Conservation (phyloP, 1,140 invertebrate genomes). For the Leptoteleia sp. region DNA sequence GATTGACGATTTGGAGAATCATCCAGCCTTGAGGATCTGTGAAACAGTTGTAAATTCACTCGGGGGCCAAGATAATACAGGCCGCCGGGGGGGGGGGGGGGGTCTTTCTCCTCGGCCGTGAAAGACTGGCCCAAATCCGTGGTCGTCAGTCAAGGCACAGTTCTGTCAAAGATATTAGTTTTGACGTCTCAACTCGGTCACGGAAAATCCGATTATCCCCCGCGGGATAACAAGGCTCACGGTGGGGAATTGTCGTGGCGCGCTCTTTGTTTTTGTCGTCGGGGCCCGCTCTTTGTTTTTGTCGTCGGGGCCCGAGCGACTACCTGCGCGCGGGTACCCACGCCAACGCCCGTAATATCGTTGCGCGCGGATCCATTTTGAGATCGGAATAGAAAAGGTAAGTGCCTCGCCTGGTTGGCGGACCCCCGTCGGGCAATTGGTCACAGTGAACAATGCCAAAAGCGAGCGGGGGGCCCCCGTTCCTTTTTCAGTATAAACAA, state of each 20-base stretch:
- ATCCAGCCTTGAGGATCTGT: conserved; percentile 30
- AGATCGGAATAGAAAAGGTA: conserved; percentile 56
- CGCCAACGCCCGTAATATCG: conserved; percentile 6
- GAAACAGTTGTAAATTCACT: conserved; percentile 48
- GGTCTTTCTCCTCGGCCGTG: conserved; percentile 22
- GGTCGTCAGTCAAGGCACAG: conserved; percentile 43
- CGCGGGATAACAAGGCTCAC: conserved; percentile 68
- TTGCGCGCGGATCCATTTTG: conserved; percentile 39
- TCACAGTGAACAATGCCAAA: conserved; percentile 71
- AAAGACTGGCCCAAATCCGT: conserved; percentile 31
- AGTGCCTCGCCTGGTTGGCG: conserved; percentile 45
- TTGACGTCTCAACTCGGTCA: conserved; percentile 78
- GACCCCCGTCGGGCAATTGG: conserved; percentile 71
- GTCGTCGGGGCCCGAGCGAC: conserved; percentile 20
- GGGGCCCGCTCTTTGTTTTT: conserved; percentile 31
- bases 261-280: conserved; percentile 40
- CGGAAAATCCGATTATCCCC: conserved; percentile 77
- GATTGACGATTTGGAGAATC: conserved; percentile 5
- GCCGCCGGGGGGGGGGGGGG: too few relatives aligned
- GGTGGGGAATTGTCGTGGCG: conserved; percentile 36
- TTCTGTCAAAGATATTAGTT: conserved; percentile 69
- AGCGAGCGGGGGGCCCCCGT: conserved; percentile 28
- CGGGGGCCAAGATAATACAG: conserved; percentile 22
- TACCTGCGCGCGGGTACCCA: conserved; percentile 64
- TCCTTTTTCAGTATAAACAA: conserved; percentile 71